Conservation (phyloP, 2,888 invertebrate species). For the Brachyptera risi region DNA sequence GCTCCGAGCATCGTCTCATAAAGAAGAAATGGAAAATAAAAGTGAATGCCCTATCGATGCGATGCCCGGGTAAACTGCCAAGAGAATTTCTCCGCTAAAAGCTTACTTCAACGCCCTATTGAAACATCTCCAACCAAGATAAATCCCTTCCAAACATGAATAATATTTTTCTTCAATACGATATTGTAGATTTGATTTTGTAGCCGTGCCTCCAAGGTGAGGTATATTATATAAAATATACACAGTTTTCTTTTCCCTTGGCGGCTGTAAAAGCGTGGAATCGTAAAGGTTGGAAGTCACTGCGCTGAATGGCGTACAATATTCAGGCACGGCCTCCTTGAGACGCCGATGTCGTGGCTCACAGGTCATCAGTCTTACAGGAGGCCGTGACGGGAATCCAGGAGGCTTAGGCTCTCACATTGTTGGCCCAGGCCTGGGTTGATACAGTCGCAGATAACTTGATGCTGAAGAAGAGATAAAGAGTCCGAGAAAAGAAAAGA, state of each 20-base stretch:
- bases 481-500: too few species aligned
- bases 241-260: slow-evolving; percentile 25
- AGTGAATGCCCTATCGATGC: too few species aligned
- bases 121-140: neutral
- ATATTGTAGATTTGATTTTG: slow-evolving; percentile 21
- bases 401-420: too few species aligned
- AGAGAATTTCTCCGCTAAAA: too few species aligned
- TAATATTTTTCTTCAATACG: slow-evolving; percentile 21
- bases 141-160: slow-evolving; percentile 18
- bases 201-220: slow-evolving; percentile 7
- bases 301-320: slow-evolving; percentile 8
- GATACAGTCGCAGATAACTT: too few species aligned
- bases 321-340: neutral
- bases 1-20: too few species aligned
- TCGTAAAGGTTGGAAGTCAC: slow-evolving; percentile 23
- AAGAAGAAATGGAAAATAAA: too few species aligned
- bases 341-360: slow-evolving; percentile 25
- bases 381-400: slow-evolving; percentile 21
- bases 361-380: slow-evolving; percentile 26
- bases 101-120: slow-evolving; percentile 2
- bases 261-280: slow-evolving; percentile 24
- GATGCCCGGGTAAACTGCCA: too few species aligned
- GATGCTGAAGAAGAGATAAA: too few species aligned
- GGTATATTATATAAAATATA: slow-evolving; percentile 18
- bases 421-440: too few species aligned